Percentiles rank a stretch among this genome's conserved stretches.
Conservation (phyloP, 1,140 invertebrate genomes). For the Spodoptera frugiperda region DNA sequence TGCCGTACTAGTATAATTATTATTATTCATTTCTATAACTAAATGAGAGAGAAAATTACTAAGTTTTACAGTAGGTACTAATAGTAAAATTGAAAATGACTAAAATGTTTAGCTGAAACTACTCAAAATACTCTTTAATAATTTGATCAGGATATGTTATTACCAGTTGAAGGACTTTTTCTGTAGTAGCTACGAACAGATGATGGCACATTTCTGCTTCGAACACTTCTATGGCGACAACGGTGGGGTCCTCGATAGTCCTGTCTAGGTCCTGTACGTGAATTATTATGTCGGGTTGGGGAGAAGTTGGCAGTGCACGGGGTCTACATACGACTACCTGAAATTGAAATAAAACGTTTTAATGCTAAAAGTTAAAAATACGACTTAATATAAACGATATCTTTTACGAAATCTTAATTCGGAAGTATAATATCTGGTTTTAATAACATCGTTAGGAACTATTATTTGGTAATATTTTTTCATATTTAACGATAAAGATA, state of each 20-base stretch:
- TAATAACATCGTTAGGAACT: too few relatives aligned
- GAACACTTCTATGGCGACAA: conserved; percentile 49
- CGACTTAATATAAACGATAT: too few relatives aligned
- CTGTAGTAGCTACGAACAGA: conserved; percentile 23
- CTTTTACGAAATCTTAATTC: too few relatives aligned
- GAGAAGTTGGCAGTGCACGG: too few relatives aligned
- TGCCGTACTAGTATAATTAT: too few relatives aligned
- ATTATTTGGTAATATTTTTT: too few relatives aligned
- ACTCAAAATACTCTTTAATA: not conserved
- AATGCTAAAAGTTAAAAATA: too few relatives aligned
- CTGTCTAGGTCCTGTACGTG: not conserved
- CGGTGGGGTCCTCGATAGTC: not conserved
- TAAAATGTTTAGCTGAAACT: not conserved
- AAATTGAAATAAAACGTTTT: not conserved
- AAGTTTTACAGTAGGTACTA: too few relatives aligned
- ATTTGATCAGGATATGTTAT: not conserved
- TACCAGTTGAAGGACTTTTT: not conserved
- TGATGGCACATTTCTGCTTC: conserved; percentile 50
- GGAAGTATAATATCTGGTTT: too few relatives aligned
- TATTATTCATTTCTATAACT: too few relatives aligned
- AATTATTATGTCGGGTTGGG: not conserved
- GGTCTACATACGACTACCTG: not conserved
- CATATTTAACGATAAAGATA: too few relatives aligned
- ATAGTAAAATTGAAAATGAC: not conserved
- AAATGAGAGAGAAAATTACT: too few relatives aligned